Evolutionary conservation across 1,140 invertebrate species (phyloP).

Genomic region (Phymorhynchus buccinoides): DNA sequence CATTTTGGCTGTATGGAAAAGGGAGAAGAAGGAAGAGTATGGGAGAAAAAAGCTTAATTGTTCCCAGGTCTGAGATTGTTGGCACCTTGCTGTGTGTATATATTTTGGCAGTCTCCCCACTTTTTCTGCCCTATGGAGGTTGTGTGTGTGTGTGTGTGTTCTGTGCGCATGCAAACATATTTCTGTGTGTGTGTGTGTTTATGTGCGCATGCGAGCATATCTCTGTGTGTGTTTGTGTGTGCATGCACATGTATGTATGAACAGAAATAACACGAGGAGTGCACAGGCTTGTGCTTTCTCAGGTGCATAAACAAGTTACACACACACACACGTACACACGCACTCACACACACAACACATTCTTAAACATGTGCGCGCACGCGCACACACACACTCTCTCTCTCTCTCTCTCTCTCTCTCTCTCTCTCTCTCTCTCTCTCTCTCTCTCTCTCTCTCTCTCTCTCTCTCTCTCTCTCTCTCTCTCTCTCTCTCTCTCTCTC

Average conservation of each 20-base stretch:
- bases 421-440: too few species aligned
- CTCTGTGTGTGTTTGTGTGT: too few species aligned
- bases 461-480: too few species aligned
- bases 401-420: too few species aligned
- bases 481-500: too few species aligned
- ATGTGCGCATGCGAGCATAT: too few species aligned
- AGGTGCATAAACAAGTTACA: too few species aligned
- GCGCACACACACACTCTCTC: background rate
- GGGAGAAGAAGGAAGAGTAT: background rate
- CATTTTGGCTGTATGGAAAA: too few species aligned
- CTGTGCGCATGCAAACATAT: background rate
- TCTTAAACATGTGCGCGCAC: background rate
- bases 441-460: too few species aligned
- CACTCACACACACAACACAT: background rate
- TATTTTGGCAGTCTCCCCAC: background rate
- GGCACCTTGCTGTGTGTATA: background rate
- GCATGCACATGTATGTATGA: background rate
- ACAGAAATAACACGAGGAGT: background rate
- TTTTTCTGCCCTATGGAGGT: background rate
- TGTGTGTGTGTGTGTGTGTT: background rate
- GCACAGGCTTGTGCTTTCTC: too few species aligned
- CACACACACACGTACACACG: background rate
- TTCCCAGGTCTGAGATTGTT: constrained; percentile 6
- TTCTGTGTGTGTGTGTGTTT: background rate
- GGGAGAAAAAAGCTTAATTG: background rate